Base-by-base conservation (phyloP, 2,797 vertebrate species). In the Octomys mimax region DNA sequence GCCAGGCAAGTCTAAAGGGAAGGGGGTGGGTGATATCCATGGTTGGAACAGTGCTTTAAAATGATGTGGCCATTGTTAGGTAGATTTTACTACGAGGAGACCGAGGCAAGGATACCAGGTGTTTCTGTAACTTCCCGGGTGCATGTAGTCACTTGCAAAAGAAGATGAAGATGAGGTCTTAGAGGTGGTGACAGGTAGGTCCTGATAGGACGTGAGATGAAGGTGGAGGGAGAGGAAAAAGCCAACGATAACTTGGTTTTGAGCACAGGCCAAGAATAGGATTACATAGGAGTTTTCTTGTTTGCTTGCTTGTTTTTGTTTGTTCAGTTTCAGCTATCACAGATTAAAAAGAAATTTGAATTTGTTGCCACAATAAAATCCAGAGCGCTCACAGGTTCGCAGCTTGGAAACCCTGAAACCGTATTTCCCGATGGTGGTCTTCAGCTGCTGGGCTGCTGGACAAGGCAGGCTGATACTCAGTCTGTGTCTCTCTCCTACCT, bases 401-500 rank as follows among this genome's bases (percentile, higher is more conserved):
- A 57, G 64, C 62, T 57, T 39, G 49, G 77, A 64, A 8, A 26
- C 59, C 12, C 12, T 5, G 77, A 46, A 26, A n/a, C 77, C 21
- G 0, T n/a, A 11, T 85, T 95, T 82, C 79, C 59, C 9, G 42
- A 31, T 7, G 66, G 5, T 36, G 2, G 5, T 10, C 66, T n/a
- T 80, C 19, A 31, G 39, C 49, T 21, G n/a, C 81, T 78, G 36
- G 22, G 24, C 11, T 24, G 1, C 6, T 2, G 28, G 54, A 18
- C 9, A 3, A 36, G 28, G 42, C 11, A 6, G 0, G 46, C 28
- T 19, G n/a, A 33, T 49, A 6, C 31, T 13, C 2, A 1, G 26
- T n/a, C 49, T 18, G 2, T 36, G 12, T 33, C 4, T 49, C 2
- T 28, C 2, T 24, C 39, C 22, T 2, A 6, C 7, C 2, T n/a